Evolutionary conservation across 1,140 invertebrate genomes (phyloP), one percentile per base, ranked within the genome.

Genomic region (Zelostemma sp.): DNA sequence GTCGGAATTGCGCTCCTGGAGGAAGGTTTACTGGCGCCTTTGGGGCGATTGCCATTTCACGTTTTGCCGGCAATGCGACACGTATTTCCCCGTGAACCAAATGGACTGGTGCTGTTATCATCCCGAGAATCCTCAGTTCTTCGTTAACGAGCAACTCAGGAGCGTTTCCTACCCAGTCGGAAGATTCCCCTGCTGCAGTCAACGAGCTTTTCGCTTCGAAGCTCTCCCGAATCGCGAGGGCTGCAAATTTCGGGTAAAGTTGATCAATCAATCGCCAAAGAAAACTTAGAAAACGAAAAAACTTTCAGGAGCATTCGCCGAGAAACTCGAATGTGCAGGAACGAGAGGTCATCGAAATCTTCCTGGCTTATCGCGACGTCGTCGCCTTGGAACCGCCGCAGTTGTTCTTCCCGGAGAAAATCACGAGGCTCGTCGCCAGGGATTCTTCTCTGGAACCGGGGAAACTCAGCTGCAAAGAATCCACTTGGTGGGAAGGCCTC

Each of bases 21-120:
- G 94, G 0, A 92, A 92, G 76, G 94, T 97, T 0, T 97, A 97
- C 83, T 98, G 96, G 96, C 89, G 92, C 49, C 82, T 97, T 8
- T 97, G 95, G 95, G 93, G 93, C 0, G 90, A 94, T 73, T 91
- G 92, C 62, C 93, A 96, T 81, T 95, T 93, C 81, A 80, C 95
- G 6, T 90, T 89, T 50, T 96, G 94, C 72, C 88, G 87, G 25
- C 88, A 88, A 0, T 96, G 94, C 72, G 90, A 92, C 68, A 88
- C 86, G 14, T 90, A 91, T 75, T 95, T 95, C 77, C 90, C 93
- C 0, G 88, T 90, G 0, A 89, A 90, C 75, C 91, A 93, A 84
- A 91, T 92, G 86, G 88, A 90, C 53, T 93, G 91, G 91, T 96
- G 94, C 71, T 88, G 89, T 25, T 93, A 91, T 80, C 94, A 95